These are phyloP conservation scores for Panurus biarmicus DNA, from an alignment of 2,113 vertebrate species.

Conservation along the genomic window DNA sequence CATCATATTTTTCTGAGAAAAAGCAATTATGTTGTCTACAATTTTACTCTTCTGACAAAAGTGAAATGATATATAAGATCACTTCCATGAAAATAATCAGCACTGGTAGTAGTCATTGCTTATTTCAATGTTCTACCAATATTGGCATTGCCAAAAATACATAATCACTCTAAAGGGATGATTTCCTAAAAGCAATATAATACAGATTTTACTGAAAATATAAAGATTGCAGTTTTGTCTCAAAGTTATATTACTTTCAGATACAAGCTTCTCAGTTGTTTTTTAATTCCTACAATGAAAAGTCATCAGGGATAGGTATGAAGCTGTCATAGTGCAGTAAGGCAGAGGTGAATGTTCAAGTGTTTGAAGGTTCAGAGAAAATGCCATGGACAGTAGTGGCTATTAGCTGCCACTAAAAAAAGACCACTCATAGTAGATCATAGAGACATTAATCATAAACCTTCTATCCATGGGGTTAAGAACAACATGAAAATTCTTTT, in stretches of 20 bases:
- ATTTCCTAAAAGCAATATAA: background rate
- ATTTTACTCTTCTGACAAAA: background rate
- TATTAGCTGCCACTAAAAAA: background rate
- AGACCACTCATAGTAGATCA: background rate
- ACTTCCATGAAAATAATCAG: background rate
- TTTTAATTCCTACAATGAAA: background rate
- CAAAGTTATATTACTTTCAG: background rate
- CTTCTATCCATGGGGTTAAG: background rate
- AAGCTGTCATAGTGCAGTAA: background rate
- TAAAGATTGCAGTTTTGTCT: background rate
- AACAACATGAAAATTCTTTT: background rate
- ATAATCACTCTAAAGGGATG: background rate
- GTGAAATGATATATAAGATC: background rate
- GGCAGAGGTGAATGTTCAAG: background rate
- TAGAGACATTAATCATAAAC: background rate
- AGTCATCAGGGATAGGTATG: background rate
- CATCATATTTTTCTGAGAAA: background rate
- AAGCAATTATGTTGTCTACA: background rate
- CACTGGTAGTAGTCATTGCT: background rate
- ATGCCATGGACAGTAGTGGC: background rate
- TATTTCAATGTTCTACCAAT: background rate
- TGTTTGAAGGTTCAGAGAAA: background rate
- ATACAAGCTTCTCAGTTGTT: background rate
- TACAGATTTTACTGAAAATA: background rate
- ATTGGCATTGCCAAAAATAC: background rate